These are phyloP conservation scores for Liodrosophila aerea DNA, from an alignment of 2,888 invertebrate genomes.

Conservation along the genomic window DNA sequence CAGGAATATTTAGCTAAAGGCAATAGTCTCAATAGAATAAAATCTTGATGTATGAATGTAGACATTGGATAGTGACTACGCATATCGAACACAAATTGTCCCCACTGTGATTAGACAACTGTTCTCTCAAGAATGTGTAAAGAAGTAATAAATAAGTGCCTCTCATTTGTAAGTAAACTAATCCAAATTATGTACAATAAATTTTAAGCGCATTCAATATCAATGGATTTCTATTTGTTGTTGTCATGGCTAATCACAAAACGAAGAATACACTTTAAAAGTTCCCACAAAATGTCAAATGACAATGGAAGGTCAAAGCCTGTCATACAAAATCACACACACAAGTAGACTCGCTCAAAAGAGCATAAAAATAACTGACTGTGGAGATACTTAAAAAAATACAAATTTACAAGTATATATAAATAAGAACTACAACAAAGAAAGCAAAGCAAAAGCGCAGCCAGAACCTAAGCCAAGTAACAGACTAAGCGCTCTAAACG, in stretches of 20 bases:
- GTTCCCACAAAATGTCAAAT: conserved; percentile 53
- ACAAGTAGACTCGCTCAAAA: conserved; percentile 4
- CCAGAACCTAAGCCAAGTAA: conserved; percentile 14
- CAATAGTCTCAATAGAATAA: no score
- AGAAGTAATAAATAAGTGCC: no score
- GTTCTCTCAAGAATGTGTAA: no score
- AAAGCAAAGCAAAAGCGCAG: conserved; percentile 27
- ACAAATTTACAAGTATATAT: conserved; percentile 3
- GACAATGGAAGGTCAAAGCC: conserved; percentile 60
- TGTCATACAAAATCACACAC: conserved; percentile 20
- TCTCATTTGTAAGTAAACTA: no score
- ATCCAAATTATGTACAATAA: conserved; percentile 8
- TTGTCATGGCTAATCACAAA: not conserved
- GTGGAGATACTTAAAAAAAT: conserved; percentile 29
- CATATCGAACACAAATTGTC: no score
- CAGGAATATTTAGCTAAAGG: no score
- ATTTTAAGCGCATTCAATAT: conserved; percentile 13
- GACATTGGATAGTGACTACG: no score
- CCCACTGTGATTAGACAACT: no score
- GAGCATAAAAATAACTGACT: conserved; percentile 36
- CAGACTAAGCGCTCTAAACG: conserved; percentile 13
- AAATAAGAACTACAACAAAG: conserved; percentile 24
- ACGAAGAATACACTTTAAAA: conserved; percentile 14
- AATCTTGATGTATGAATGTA: no score
- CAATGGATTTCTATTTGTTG: conserved; percentile 35